Conservation (phyloP, 1,140 invertebrate species). For the Notospermus geniculatus region DNA sequence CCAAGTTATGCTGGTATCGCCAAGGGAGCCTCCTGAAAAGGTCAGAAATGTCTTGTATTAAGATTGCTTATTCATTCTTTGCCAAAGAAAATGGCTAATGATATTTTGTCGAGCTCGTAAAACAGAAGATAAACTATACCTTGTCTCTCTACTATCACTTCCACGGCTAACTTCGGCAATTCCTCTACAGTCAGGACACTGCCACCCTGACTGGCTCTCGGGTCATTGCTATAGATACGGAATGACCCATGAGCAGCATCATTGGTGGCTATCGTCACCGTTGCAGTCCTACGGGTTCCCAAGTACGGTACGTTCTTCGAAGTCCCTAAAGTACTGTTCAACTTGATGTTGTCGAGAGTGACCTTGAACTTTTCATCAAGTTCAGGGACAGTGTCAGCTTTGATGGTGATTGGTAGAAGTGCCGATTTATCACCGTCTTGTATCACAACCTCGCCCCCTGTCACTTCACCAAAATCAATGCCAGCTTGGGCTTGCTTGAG, state of each 20-base stretch:
- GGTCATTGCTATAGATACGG: constrained; percentile 37
- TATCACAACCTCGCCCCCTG: constrained; percentile 33
- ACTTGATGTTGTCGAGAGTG: constrained; percentile 33
- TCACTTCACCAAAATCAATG: constrained; percentile 38
- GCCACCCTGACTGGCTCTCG: constrained; percentile 25
- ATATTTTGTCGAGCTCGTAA: too few species aligned
- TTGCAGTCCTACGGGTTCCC: constrained; percentile 28
- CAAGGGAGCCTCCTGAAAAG: constrained; percentile 46
- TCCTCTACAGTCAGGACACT: constrained; percentile 43
- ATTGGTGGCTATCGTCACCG: constrained; percentile 39
- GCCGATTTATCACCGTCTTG: constrained; percentile 32
- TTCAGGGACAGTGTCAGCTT: constrained; percentile 45
- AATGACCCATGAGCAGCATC: constrained; percentile 50
- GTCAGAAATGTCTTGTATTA: too few species aligned
- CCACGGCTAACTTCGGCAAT: constrained; percentile 39
- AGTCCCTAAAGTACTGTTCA: constrained; percentile 28
- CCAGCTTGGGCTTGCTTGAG: constrained; percentile 28
- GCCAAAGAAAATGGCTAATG: too few species aligned
- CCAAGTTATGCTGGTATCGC: constrained; percentile 45
- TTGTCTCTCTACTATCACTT: constrained; percentile 46
- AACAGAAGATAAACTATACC: too few species aligned
- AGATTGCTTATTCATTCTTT: too few species aligned
- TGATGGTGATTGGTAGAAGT: constrained; percentile 33
- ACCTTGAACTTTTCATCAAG: constrained; percentile 45
- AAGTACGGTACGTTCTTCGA: constrained; percentile 34